phyloP scores from a whole-genome alignment of 1,140 invertebrate species.

The Apis dorsata region DNA sequence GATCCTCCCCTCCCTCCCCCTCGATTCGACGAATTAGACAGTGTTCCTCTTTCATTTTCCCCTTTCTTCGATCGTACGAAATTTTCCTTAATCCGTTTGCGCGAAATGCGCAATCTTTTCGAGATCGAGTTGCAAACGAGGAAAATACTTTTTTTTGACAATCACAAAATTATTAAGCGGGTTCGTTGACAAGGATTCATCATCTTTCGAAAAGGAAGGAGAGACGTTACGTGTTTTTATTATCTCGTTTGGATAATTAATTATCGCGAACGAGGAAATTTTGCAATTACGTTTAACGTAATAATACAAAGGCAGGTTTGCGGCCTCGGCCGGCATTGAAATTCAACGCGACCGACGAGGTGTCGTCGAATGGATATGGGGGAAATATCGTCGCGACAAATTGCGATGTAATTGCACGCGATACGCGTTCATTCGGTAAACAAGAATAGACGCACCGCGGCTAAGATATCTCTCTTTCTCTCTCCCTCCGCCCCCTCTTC shows the following conservation, averaged over 20 bases:
- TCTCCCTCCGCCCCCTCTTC: not conserved
- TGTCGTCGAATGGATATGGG: conserved; percentile 3
- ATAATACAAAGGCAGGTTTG: not conserved
- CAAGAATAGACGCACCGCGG: conserved; percentile 28
- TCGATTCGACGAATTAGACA: conserved; percentile 21
- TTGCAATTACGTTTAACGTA: not conserved
- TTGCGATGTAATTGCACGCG: conserved; percentile 55
- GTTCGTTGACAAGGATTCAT: too few relatives aligned
- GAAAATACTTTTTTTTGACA: not conserved
- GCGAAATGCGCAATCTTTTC: too few relatives aligned
- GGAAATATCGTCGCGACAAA: conserved; percentile 57
- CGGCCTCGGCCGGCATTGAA: conserved; percentile 13
- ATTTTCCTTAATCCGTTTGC: too few relatives aligned
- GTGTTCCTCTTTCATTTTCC: conserved; percentile 10
- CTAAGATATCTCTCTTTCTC: conserved; percentile 5
- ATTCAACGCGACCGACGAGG: not conserved
- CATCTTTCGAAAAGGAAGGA: too few relatives aligned
- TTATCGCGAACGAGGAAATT: not conserved
- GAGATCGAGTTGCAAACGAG: too few relatives aligned
- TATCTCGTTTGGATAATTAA: not conserved
- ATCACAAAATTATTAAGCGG: too few relatives aligned
- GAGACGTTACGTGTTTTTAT: not conserved
- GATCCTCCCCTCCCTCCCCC: conserved; percentile 25
- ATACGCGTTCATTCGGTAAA: conserved; percentile 47
- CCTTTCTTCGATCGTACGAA: not conserved